phyloP scores from a whole-genome alignment of 1,140 invertebrate species.

The Frieseomelitta varia region DNA sequence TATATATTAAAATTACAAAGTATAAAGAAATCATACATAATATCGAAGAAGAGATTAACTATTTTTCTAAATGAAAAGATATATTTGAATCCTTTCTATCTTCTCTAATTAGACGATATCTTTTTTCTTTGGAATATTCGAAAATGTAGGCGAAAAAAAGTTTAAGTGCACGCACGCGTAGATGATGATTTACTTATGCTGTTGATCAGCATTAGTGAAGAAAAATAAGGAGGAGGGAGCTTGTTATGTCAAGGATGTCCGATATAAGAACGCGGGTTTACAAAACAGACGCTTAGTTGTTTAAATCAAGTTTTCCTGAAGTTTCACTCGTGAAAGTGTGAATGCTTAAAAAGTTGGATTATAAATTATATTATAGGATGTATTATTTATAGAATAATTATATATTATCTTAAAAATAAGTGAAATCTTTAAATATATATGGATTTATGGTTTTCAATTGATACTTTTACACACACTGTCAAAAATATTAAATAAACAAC shows the following conservation, averaged over 20 bases:
- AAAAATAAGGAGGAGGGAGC: slow-evolving; percentile 60
- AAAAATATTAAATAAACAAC: neutral
- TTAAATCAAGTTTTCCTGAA: slow-evolving; percentile 53
- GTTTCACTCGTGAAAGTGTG: slow-evolving; percentile 3
- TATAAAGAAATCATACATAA: neutral
- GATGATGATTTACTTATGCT: slow-evolving; percentile 31
- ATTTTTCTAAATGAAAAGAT: neutral
- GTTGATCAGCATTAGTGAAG: slow-evolving; percentile 20
- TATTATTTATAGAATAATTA: neutral
- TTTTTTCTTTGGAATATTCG: neutral
- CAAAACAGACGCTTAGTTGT: slow-evolving; percentile 59
- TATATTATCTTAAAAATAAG: neutral
- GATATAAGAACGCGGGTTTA: slow-evolving; percentile 60
- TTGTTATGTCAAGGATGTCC: slow-evolving; percentile 60
- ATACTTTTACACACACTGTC: neutral
- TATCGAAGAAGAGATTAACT: neutral
- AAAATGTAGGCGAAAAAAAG: neutral
- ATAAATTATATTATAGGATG: neutral
- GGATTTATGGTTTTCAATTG: neutral
- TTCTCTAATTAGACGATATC: neutral
- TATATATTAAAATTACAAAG: neutral
- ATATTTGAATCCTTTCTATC: neutral
- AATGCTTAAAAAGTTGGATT: neutral
- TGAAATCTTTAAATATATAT: neutral
- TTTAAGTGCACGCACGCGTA: slow-evolving; percentile 14